A percentile compares a stretch with the other conserved stretches of the same genome.
Conservation (phyloP, 2,797 vertebrate species). For the Parotocinclus haroldoi region DNA sequence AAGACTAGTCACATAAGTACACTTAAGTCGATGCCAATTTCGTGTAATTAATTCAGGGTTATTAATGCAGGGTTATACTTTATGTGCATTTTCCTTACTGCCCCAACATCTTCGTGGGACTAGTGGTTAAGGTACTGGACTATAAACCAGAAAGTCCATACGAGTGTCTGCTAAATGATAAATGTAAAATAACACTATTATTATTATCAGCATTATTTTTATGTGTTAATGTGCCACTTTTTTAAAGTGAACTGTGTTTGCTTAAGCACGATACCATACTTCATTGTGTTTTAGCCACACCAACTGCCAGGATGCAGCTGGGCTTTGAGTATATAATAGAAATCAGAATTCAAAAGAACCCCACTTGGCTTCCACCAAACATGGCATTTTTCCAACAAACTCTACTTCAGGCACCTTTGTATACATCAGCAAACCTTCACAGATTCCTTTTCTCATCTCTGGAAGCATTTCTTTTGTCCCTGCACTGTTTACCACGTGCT, state of each 20-base stretch:
- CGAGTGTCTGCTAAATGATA: slow-evolving; percentile 5
- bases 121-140: no score
- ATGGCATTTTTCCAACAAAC: slow-evolving; percentile 35
- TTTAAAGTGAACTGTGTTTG: no score
- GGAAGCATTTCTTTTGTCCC: slow-evolving; percentile 37
- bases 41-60: no score
- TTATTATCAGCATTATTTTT: no score
- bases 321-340: slow-evolving; percentile 12
- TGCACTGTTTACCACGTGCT: slow-evolving; percentile 26
- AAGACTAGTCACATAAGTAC: no score
- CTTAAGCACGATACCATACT: no score
- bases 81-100: no score
- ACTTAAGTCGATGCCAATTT: no score
- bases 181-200: not conserved
- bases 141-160: no score
- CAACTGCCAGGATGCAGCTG: not conserved
- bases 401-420: slow-evolving; percentile 19
- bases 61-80: no score
- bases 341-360: slow-evolving; percentile 31
- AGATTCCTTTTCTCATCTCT: slow-evolving; percentile 27
- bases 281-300: slow-evolving; percentile 9
- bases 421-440: slow-evolving; percentile 34
- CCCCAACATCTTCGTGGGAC: no score
- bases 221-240: no score
- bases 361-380: slow-evolving; percentile 27